These are phyloP conservation scores for Oncorhynchus tshawytscha DNA, from an alignment of 2,113 vertebrate species.

Conservation along the genomic window DNA sequence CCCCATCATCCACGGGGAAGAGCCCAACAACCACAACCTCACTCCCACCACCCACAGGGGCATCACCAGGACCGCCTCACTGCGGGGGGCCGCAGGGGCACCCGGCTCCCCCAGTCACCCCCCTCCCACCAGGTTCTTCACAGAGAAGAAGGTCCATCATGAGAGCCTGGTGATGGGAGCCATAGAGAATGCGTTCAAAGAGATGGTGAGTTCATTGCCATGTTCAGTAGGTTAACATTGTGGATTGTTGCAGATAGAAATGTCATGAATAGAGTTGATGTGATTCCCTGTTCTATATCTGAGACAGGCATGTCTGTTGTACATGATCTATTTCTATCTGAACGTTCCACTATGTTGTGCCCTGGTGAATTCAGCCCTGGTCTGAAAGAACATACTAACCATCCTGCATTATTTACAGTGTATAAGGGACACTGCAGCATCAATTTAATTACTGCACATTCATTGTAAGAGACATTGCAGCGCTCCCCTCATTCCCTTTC, in stretches of 20 bases:
- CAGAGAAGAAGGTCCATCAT: constrained; percentile 92
- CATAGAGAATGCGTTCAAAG: constrained; percentile 95
- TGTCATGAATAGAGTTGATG: too few relatives aligned
- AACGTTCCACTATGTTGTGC: too few relatives aligned
- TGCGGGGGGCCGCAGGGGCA: constrained; percentile 84
- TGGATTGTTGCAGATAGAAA: too few relatives aligned
- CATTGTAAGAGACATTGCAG: background rate
- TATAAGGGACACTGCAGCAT: too few relatives aligned
- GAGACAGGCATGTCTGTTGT: too few relatives aligned
- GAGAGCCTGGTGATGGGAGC: constrained; percentile 94
- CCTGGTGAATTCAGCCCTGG: too few relatives aligned
- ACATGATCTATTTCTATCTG: too few relatives aligned
- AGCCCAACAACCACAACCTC: constrained; percentile 73
- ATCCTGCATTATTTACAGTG: too few relatives aligned
- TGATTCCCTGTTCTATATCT: too few relatives aligned
- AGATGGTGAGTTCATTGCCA: constrained; percentile 80
- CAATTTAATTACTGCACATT: background rate
- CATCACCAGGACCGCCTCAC: constrained; percentile 86
- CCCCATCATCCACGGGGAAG: constrained; percentile 89
- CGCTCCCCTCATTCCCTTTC: constrained; percentile 14
- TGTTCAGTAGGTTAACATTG: too few relatives aligned
- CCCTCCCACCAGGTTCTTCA: constrained; percentile 89
- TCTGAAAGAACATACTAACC: too few relatives aligned
- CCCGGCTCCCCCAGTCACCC: constrained; percentile 84
- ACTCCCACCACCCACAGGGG: constrained; percentile 71